Percentiles rank a stretch among this genome's conserved stretches.
Evolutionary conservation across 2,113 vertebrate genomes (phyloP).

Genomic region (Falcunculus frontatus): DNA sequence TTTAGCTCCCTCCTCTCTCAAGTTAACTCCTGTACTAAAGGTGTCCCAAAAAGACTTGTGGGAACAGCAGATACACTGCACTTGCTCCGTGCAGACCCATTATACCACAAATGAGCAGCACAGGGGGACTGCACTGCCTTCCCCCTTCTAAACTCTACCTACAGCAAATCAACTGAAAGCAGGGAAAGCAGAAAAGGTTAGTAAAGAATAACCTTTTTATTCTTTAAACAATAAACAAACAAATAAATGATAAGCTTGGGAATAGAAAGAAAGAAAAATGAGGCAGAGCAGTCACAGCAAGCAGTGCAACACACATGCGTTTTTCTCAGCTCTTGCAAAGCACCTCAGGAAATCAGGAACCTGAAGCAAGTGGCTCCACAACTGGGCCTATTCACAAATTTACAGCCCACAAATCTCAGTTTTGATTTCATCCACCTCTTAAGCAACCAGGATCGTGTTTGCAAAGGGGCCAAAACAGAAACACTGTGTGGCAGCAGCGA

Average conservation of each 20-base stretch:
- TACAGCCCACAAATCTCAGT: background rate
- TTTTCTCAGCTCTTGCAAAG: slow-evolving; percentile 47
- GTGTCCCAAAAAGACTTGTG: background rate
- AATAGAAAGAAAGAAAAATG: background rate
- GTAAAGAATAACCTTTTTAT: slow-evolving; percentile 26
- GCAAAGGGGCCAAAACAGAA: background rate
- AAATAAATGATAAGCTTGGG: background rate
- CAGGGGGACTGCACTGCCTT: background rate
- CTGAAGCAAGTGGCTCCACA: background rate
- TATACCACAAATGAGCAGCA: background rate
- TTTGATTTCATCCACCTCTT: background rate
- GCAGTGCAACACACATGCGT: slow-evolving; percentile 37
- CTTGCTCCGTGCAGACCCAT: background rate
- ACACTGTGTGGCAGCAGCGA: background rate
- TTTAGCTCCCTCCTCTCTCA: background rate
- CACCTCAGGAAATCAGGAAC: background rate
- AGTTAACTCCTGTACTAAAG: background rate
- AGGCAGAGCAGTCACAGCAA: slow-evolving; percentile 18
- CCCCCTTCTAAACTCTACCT: slow-evolving; percentile 4
- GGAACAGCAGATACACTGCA: background rate
- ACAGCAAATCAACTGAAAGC: slow-evolving; percentile 11
- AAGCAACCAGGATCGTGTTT: background rate
- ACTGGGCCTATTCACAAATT: background rate
- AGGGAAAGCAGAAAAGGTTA: slow-evolving; percentile 30
- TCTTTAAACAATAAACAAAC: slow-evolving; percentile 32